Evolutionary conservation across 2,113 vertebrate species (phyloP), one percentile per base, ranked within the genome.

Genomic region (Serinus canaria): DNA sequence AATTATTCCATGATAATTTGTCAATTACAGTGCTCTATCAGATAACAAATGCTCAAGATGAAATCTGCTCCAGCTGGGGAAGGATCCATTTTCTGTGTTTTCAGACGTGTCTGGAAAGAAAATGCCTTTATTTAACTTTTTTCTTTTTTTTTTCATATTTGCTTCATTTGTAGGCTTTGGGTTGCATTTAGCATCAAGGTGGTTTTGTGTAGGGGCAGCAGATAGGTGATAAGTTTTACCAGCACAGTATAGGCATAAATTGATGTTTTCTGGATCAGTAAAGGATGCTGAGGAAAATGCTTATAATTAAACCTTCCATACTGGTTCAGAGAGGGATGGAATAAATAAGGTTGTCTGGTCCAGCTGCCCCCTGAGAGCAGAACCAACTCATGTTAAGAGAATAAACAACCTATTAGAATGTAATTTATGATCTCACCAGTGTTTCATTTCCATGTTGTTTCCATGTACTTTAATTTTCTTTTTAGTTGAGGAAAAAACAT

Each of bases 1-100:
- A 90, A 93, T 90, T 81, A 93, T 90, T 96, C 73, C 49, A 64
- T 56, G 62, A 90, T 90, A 88, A 90, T 92, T 95, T 88, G 90
- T 90, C 92, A 85, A 47, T 96, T 95, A 86, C 59, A 83, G 79
- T 78, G 64, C 89, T 88, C 85, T 63, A 89, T 94, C 87, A 84
- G 87, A 84, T 94, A 90, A 50, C 79, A 93, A 74, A 86, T 83
- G 41, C 63, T 95, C 0, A 1, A 93, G 87, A 79, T 91, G 62
- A 85, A 91, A 95, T 85, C 84, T 95, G 53, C 82, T 94, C 63
- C 78, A 82, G 78, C 81, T 80, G 74, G 62, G 53, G 59, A 87
- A 89, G 43, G 87, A 83, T 92, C 46, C 28, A 64, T 87, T 73
- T 91, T 91, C 56, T 89, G 31, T 73, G 49, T 67, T 83, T 85